Base-by-base conservation (phyloP, 2,888 invertebrate species). In the Dione juno region DNA sequence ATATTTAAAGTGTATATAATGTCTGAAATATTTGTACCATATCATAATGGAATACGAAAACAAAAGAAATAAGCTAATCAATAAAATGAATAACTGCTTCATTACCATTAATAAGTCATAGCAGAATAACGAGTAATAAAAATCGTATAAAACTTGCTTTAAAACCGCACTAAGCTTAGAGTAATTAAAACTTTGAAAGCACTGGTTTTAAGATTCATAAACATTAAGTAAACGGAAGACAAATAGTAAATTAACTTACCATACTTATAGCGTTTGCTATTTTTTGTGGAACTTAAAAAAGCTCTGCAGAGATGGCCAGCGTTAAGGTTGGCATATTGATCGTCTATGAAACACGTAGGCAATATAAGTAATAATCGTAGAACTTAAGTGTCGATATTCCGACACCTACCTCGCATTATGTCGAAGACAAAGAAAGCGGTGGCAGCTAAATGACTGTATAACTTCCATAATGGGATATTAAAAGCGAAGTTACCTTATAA, bases 131-230 rank as follows among this genome's bases (percentile, higher is more conserved):
- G 54, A 64, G 48, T 63, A 45, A 53, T 69, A 64, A 69, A 69
- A 69, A 45, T 64, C 45, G n/a, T 40, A 69, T 64, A 61, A 69
- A 68, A 64, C 45, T 54, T 54, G 37, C 68, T 48, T 69, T 69
- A 63, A 43, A 13, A 48, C 54, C 63, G 54, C n/a, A 52, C 40
- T 67, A 52, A 68, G 52, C 45, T 45, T 45, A 68, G 68, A 61
- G n/a, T 54, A 45, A 54, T 69, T 64, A 69, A 64, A 67, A 67
- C 45, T 52, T 64, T 64, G 19, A 41, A 53, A 67, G 50, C 67
- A 61, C 52, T 67, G 61, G 13, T 67, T 67, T 67, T 61, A 61
- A 61, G 52, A 6, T 16, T 67, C 28, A 61, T 61, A 61, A 61
- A 61, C 43, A 53, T 35, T 37, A 40, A 61, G 40, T 10, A 52